Evolutionary conservation across 53 echinoderm and acorn worm species (phyloP).

Genomic region (Apostichopus leukothele): DNA sequence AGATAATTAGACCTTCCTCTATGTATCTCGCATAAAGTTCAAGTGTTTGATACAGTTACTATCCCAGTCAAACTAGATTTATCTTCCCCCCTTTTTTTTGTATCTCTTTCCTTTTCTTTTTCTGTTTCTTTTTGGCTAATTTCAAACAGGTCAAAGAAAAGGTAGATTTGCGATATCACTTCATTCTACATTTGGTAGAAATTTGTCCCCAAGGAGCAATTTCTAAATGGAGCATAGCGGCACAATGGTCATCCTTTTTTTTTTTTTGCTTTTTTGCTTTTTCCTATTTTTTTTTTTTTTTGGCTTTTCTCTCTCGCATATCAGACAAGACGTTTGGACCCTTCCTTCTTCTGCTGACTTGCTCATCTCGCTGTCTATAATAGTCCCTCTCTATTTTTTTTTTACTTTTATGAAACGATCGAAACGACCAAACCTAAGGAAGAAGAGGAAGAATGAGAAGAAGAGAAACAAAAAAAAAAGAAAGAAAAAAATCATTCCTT

Average conservation of each 20-base stretch:
- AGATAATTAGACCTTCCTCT: conserved; percentile 29
- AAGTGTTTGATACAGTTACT: conserved; percentile 43
- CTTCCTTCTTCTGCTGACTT: conserved; percentile 20
- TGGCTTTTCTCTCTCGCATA: not conserved
- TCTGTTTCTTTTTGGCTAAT: conserved; percentile 17
- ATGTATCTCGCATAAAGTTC: conserved; percentile 50
- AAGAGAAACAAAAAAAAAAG: not conserved
- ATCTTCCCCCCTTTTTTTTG: not conserved
- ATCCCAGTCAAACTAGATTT: conserved; percentile 23
- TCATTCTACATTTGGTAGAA: conserved; percentile 19
- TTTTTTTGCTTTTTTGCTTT: no score
- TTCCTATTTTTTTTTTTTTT: no score
- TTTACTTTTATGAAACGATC: not conserved
- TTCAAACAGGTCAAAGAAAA: conserved; percentile 40
- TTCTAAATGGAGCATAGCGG: conserved; percentile 44
- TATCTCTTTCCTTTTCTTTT: not conserved
- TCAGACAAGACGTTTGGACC: conserved; percentile 5
- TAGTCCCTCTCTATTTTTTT: not conserved
- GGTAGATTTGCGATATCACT: conserved; percentile 8
- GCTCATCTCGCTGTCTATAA: conserved; percentile 5
- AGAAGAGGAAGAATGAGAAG: not conserved
- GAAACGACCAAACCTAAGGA: not conserved
- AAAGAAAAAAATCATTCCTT: not conserved
- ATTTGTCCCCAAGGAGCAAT: conserved; percentile 47
- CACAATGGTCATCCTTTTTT: conserved; percentile 32